Base-by-base conservation (phyloP, 2,113 vertebrate genomes). In the Myotis davidii region DNA sequence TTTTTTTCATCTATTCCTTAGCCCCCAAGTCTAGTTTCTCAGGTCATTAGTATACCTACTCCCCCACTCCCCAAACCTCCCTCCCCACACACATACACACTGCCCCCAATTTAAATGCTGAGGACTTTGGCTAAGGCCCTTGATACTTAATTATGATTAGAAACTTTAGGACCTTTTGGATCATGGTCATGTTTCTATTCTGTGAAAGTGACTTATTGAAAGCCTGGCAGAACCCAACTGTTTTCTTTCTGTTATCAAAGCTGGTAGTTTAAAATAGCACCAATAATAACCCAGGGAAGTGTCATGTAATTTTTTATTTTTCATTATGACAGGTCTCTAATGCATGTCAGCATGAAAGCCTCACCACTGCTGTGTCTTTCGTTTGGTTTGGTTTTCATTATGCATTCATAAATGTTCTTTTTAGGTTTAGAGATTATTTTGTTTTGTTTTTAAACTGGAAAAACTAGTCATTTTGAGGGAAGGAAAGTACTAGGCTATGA, bases 191-290 rank as follows among this genome's bases (percentile, higher is more conserved):
- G 79, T 95, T 97, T 98, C 94, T 96, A 16, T 42, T 8, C 37
- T 97, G 85, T 97, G 97, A 98, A 98, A 97, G 95, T 98, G 98
- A 96, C 91, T 95, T 94, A 86, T 50, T 97, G 69, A 78, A 95
- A 96, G 96, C 96, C 97, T 94, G 96, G 96, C 98, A 98, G 98
- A 98, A 74, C 56, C 69, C 96, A 98, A 97, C 97, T 97, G 97
- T 98, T 96, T 81, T 97, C 98, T 98, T 98, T 89, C 98, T 98
- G 91, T 98, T 98, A 98, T 98, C 98, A 98, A 73, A 76, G 84
- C 90, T 95, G 52, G 50, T 93, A 87, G 95, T 90, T 88, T 70
- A 77, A 94, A 97, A 96, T 91, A 95, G 94, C 96, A 90, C 89
- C 92, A 1, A 34, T 91, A 98, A 97, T 97, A 97, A 95, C 70